Conservation (phyloP, 2,888 invertebrate genomes). For the Alcis repandata region DNA sequence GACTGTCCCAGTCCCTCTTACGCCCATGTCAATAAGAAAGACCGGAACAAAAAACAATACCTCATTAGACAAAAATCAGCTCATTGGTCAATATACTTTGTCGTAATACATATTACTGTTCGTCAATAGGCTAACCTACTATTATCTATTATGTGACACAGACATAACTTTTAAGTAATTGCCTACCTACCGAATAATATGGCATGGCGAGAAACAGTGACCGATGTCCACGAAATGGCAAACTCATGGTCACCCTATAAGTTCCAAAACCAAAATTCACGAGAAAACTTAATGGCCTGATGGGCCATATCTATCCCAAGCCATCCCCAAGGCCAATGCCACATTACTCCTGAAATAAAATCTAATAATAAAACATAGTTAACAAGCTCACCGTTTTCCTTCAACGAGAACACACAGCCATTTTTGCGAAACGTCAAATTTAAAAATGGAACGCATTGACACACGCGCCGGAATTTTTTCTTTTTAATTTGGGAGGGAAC, state of each 20-base stretch:
- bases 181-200: no score
- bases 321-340: slow-evolving; percentile 10
- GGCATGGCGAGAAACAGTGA: no score
- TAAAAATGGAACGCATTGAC: slow-evolving; percentile 39
- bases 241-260: neutral
- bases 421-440: slow-evolving; percentile 38
- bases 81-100: no score
- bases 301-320: neutral
- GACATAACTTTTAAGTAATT: no score
- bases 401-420: slow-evolving; percentile 38
- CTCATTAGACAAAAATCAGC: no score
- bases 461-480: slow-evolving; percentile 37
- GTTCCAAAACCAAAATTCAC: neutral
- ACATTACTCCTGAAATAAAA: slow-evolving; percentile 25
- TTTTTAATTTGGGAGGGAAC: slow-evolving; percentile 28
- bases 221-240: neutral
- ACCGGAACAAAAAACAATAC: no score
- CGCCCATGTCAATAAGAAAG: no score
- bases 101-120: no score
- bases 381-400: slow-evolving; percentile 42
- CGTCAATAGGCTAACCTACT: no score
- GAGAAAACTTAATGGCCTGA: neutral
- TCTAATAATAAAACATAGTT: slow-evolving; percentile 25
- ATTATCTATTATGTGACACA: no score
- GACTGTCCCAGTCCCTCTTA: no score